Percentiles rank a stretch among this genome's conserved stretches.
phyloP scores from a whole-genome alignment of 2,888 invertebrate genomes.

The Anorthoa munda region DNA sequence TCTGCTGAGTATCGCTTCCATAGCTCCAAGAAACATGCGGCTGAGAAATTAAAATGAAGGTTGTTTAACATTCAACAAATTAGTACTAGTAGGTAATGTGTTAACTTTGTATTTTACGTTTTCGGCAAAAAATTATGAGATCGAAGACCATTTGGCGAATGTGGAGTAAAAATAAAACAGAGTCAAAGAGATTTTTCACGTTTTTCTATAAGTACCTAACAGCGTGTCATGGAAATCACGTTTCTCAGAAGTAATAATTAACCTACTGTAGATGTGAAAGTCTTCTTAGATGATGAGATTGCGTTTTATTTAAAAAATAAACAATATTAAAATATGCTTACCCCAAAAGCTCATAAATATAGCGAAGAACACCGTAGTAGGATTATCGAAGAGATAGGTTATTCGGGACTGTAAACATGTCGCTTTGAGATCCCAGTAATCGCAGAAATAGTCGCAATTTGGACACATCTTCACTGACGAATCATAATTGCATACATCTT shows the following conservation, averaged over 20 bases:
- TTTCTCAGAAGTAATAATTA: too few relatives aligned
- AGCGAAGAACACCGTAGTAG: slow-evolving; percentile 98
- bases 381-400: slow-evolving; percentile 98
- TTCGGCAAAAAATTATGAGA: neutral
- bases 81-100: neutral
- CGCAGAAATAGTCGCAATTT: slow-evolving; percentile 96
- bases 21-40: slow-evolving; percentile 97
- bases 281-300: too few relatives aligned
- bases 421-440: slow-evolving; percentile 95
- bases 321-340: neutral
- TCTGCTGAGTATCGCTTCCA: slow-evolving; percentile 99
- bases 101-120: too few relatives aligned
- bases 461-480: slow-evolving; percentile 96
- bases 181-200: too few relatives aligned
- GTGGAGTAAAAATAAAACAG: neutral
- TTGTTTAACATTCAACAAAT: neutral
- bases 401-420: slow-evolving; percentile 96
- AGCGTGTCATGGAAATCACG: too few relatives aligned
- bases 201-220: too few relatives aligned
- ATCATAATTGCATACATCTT: slow-evolving; percentile 93
- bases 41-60: slow-evolving; percentile 79
- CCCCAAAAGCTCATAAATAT: slow-evolving; percentile 98
- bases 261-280: too few relatives aligned
- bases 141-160: neutral
- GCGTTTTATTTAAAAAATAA: neutral